Percentiles rank a stretch among this genome's conserved stretches.
Evolutionary conservation across 53 echinoderm and acorn worm species (phyloP).

Genomic region (Glandiceps talaboti): DNA sequence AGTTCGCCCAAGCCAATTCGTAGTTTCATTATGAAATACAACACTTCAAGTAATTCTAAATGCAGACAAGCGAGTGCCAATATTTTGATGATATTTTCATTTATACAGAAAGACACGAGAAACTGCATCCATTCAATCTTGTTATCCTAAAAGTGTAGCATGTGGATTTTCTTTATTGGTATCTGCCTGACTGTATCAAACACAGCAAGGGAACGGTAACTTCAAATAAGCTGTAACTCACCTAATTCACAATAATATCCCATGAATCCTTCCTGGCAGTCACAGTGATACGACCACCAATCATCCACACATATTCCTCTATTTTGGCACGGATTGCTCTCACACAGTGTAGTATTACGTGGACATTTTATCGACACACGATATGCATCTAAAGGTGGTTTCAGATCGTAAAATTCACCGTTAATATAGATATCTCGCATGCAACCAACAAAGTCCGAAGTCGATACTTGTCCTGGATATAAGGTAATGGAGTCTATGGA

Average conservation of each 20-base stretch:
- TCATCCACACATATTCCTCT: slow-evolving; percentile 65
- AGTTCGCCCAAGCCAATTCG: no score
- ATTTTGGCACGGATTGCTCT: slow-evolving; percentile 18
- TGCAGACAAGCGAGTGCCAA: no score
- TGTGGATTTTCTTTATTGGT: no score
- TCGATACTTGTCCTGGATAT: slow-evolving; percentile 72
- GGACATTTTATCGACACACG: slow-evolving; percentile 48
- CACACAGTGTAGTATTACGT: slow-evolving; percentile 37
- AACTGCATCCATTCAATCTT: no score
- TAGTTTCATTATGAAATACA: no score
- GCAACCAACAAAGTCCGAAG: slow-evolving; percentile 85
- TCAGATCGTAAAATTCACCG: slow-evolving; percentile 31
- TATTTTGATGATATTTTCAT: no score
- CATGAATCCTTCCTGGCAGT: slow-evolving; percentile 30
- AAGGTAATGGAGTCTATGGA: slow-evolving; percentile 39
- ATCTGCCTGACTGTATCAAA: no score
- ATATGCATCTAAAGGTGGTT: slow-evolving; percentile 16
- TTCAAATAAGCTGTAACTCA: no score
- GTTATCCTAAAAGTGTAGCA: no score
- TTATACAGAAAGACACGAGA: no score
- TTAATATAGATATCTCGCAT: slow-evolving; percentile 70
- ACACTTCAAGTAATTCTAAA: no score
- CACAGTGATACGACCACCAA: slow-evolving; percentile 81
- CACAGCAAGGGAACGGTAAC: no score
- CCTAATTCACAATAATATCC: slow-evolving; percentile 52